These are phyloP conservation scores for Listrodromus nycthemerus DNA, from an alignment of 2,888 invertebrate genomes.

Conservation along the genomic window DNA sequence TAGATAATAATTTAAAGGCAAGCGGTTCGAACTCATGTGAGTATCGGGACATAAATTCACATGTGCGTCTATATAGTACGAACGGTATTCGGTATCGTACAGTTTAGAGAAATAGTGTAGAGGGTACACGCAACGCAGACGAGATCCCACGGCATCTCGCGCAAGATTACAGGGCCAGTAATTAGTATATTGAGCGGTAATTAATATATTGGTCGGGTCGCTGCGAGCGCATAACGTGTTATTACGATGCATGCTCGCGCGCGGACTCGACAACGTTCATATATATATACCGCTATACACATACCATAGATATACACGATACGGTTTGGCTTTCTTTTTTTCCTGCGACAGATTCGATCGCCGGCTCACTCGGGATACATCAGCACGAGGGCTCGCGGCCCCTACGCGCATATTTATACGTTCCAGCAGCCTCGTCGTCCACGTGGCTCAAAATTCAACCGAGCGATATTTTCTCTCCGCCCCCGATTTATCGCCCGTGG, in stretches of 20 bases:
- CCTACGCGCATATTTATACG: neutral
- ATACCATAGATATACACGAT: slow-evolving; percentile 6
- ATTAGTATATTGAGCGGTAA: slow-evolving; percentile 83
- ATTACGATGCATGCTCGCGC: slow-evolving; percentile 73
- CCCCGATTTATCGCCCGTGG: slow-evolving; percentile 45
- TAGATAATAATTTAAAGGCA: slow-evolving; percentile 13
- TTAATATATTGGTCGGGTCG: slow-evolving; percentile 80
- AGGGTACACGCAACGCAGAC: slow-evolving; percentile 42
- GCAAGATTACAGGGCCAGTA: slow-evolving; percentile 81
- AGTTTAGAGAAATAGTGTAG: slow-evolving; percentile 41
- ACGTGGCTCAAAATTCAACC: neutral
- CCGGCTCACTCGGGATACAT: slow-evolving; percentile 13
- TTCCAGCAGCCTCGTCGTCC: slow-evolving; percentile 13
- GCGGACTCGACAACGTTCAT: slow-evolving; percentile 72
- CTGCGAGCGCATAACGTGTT: slow-evolving; percentile 76
- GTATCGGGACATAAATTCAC: slow-evolving; percentile 7
- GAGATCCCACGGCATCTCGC: slow-evolving; percentile 76
- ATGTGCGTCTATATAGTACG: slow-evolving; percentile 2
- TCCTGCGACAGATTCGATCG: slow-evolving; percentile 47
- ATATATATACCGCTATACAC: slow-evolving; percentile 36
- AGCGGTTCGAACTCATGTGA: neutral
- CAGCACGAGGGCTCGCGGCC: slow-evolving; percentile 1
- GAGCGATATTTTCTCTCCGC: slow-evolving; percentile 33
- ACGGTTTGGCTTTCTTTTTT: slow-evolving; percentile 53
- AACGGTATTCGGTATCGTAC: neutral